Conservation (phyloP, 2,113 vertebrate species). For the Scomber japonicus region DNA sequence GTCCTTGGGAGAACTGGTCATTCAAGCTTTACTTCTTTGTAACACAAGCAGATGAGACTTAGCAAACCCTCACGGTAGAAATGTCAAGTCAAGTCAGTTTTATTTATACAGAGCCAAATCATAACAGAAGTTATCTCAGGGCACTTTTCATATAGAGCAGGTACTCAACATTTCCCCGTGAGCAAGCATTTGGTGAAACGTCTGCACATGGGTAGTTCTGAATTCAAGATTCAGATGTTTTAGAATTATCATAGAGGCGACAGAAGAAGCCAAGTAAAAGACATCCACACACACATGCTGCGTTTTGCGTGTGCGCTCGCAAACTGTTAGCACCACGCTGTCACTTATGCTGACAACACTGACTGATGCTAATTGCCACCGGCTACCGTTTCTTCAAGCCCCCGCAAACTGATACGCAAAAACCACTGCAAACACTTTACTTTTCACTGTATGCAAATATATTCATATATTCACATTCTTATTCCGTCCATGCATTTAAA, state of each 20-base stretch:
- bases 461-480: constrained; percentile 71
- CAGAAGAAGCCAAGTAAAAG: constrained; percentile 1
- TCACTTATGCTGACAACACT: constrained; percentile 24
- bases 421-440: constrained; percentile 43
- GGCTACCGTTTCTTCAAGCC: constrained; percentile 19
- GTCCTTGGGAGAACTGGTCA: not conserved
- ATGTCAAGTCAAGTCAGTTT: too few species aligned
- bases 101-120: too few species aligned
- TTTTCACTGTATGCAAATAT: constrained; percentile 53
- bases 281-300: not conserved
- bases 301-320: constrained; percentile 5
- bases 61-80: not conserved
- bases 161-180: too few species aligned
- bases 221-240: not conserved
- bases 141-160: too few species aligned
- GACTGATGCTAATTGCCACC: constrained; percentile 52
- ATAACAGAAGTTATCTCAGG: too few species aligned
- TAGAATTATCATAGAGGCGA: not conserved
- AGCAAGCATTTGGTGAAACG: not conserved
- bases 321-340: constrained; percentile 13
- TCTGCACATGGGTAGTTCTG: not conserved
- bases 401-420: constrained; percentile 35
- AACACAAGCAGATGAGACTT: not conserved
- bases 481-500: constrained; percentile 70
- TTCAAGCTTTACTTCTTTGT: not conserved